Percentiles rank a stretch among this genome's conserved stretches.
These are phyloP conservation scores for Musca domestica DNA, from an alignment of 1,140 invertebrate species.

Conservation along the genomic window DNA sequence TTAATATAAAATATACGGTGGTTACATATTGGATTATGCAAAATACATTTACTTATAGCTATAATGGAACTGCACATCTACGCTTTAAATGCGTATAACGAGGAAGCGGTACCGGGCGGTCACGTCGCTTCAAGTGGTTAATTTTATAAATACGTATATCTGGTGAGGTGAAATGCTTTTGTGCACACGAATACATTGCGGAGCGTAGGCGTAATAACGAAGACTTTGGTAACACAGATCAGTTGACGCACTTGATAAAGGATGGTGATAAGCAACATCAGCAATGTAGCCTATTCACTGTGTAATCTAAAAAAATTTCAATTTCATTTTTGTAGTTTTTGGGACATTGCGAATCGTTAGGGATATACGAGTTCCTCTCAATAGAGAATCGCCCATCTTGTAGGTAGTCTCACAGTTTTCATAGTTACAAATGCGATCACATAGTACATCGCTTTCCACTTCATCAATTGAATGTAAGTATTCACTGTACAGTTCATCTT, in stretches of 20 bases:
- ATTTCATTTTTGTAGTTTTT: constrained; percentile 78
- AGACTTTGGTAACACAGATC: constrained; percentile 6
- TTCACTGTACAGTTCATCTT: constrained; percentile 78
- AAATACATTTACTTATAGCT: no score
- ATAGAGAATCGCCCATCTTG: constrained; percentile 58
- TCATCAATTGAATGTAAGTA: constrained; percentile 91
- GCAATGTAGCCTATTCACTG: constrained; percentile 40
- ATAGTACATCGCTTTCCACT: constrained; percentile 66
- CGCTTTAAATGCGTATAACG: no score
- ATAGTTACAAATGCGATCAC: constrained; percentile 68
- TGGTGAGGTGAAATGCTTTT: no score
- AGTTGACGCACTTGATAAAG: constrained; percentile 4
- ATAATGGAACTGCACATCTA: no score
- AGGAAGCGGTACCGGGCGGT: no score
- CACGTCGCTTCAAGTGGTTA: no score
- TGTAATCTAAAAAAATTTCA: constrained; percentile 54
- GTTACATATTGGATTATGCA: no score
- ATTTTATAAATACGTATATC: no score
- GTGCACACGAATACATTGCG: no score
- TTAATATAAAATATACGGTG: no score
- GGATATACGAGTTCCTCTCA: constrained; percentile 75
- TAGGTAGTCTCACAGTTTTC: constrained; percentile 60
- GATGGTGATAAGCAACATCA: not conserved
- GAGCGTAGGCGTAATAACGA: no score
- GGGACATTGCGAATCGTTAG: constrained; percentile 93